These are phyloP conservation scores for Mustela nigripes DNA, from an alignment of 2,113 vertebrate species.

Conservation along the genomic window DNA sequence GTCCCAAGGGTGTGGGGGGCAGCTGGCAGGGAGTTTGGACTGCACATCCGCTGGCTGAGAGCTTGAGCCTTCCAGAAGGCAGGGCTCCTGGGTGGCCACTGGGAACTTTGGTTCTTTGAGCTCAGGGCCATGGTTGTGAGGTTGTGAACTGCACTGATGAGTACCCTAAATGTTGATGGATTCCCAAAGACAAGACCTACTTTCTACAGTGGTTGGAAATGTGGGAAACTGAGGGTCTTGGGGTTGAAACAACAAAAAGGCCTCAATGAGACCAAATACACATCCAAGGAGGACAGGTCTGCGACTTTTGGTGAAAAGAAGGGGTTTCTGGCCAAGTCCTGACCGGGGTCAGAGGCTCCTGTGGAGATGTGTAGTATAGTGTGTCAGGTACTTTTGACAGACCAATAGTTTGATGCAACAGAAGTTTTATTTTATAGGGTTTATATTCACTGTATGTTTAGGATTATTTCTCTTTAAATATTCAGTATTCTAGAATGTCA, in stretches of 20 bases:
- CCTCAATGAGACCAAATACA: background rate
- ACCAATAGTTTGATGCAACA: background rate
- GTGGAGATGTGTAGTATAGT: too few relatives aligned
- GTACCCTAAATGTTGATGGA: background rate
- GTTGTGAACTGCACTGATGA: background rate
- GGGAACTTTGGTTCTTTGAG: background rate
- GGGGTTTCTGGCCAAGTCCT: background rate
- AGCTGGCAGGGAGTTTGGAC: too few relatives aligned
- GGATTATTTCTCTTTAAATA: background rate
- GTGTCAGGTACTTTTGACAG: background rate
- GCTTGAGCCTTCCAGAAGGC: background rate
- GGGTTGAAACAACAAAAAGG: background rate
- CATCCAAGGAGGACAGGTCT: too few relatives aligned
- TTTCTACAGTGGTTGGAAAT: background rate
- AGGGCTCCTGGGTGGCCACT: background rate
- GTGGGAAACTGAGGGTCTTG: background rate
- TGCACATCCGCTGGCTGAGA: rapidly evolving
- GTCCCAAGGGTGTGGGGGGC: rapidly evolving
- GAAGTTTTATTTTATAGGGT: background rate
- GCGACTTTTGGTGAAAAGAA: background rate
- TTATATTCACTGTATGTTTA: background rate
- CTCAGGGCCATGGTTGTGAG: too few relatives aligned
- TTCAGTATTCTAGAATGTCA: background rate
- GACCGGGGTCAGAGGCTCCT: background rate
- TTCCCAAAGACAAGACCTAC: background rate